Evolutionary conservation across 2,797 vertebrate genomes (phyloP).

Genomic region (Aeoliscus strigatus): DNA sequence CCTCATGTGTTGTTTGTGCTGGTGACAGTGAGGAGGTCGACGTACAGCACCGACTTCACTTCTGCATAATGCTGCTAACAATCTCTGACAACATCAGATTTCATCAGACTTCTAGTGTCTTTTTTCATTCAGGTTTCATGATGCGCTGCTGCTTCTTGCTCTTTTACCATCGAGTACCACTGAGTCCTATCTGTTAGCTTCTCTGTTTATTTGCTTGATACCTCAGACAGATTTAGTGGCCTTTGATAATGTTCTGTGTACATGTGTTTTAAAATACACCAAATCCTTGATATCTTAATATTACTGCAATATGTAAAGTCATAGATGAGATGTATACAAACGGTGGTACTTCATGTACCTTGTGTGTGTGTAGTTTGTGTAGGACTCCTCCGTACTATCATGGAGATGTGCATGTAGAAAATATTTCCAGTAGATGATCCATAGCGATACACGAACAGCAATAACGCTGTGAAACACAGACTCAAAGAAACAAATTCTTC

Average conservation of each 20-base stretch:
- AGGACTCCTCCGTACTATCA: slow-evolving; percentile 55
- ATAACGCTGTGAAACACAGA: slow-evolving; percentile 38
- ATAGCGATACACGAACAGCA: slow-evolving; percentile 27
- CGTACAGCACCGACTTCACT: slow-evolving; percentile 40
- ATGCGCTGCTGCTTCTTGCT: slow-evolving; percentile 47
- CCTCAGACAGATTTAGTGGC: slow-evolving; percentile 61
- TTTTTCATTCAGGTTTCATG: slow-evolving; percentile 62
- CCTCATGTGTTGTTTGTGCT: slow-evolving; percentile 24
- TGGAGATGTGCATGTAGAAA: slow-evolving; percentile 61
- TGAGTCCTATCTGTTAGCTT: slow-evolving; percentile 12
- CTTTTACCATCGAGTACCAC: neutral
- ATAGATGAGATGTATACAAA: slow-evolving; percentile 37
- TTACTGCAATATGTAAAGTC: slow-evolving; percentile 35
- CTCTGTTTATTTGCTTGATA: slow-evolving; percentile 49
- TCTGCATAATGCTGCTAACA: slow-evolving; percentile 67
- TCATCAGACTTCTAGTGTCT: too few relatives aligned
- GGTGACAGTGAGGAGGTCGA: slow-evolving; percentile 34
- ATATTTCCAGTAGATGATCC: slow-evolving; percentile 29
- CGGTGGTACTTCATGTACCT: slow-evolving; percentile 37
- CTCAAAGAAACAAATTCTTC: slow-evolving; percentile 34
- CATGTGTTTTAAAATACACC: slow-evolving; percentile 27
- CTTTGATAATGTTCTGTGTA: slow-evolving; percentile 53
- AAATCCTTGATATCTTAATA: slow-evolving; percentile 30
- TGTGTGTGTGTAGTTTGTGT: slow-evolving; percentile 48
- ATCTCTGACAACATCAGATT: slow-evolving; percentile 38